Conservation (phyloP, 2,888 invertebrate genomes). For the Unio delphinus region DNA sequence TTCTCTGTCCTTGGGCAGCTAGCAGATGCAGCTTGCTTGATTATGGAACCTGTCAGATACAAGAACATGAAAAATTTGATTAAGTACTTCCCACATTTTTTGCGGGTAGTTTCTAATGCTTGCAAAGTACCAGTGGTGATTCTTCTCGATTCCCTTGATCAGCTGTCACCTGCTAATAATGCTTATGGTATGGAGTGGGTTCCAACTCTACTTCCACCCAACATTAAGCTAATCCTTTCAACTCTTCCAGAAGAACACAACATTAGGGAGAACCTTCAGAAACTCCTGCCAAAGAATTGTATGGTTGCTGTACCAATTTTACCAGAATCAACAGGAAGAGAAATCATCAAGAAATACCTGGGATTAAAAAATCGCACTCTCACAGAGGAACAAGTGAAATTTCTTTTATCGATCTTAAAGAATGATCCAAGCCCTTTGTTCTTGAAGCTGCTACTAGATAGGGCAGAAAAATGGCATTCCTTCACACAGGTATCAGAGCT, state of each 20-base stretch:
- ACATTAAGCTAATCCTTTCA: constrained; percentile 59
- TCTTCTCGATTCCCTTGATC: constrained; percentile 65
- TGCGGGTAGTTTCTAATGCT: constrained; percentile 45
- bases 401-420: constrained; percentile 46
- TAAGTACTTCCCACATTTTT: constrained; percentile 54
- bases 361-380: constrained; percentile 40
- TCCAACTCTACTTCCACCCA: constrained; percentile 54
- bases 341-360: constrained; percentile 52
- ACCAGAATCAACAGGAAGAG: constrained; percentile 49
- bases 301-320: constrained; percentile 55
- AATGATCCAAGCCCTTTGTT: constrained; percentile 57
- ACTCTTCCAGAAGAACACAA: constrained; percentile 54
- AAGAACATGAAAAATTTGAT: constrained; percentile 44
- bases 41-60: constrained; percentile 60
- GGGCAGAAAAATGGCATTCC: constrained; percentile 60
- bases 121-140: constrained; percentile 56
- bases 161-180: constrained; percentile 47
- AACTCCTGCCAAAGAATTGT: constrained; percentile 39
- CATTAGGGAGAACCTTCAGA: constrained; percentile 47
- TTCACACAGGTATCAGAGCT: constrained; percentile 34
- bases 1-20: constrained; percentile 55
- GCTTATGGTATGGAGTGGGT: constrained; percentile 62
- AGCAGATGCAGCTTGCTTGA: constrained; percentile 44
- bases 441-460: constrained; percentile 63
- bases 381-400: constrained; percentile 45